These are phyloP conservation scores for Bos indicus DNA, from an alignment of 2,113 vertebrate genomes.

Conservation along the genomic window DNA sequence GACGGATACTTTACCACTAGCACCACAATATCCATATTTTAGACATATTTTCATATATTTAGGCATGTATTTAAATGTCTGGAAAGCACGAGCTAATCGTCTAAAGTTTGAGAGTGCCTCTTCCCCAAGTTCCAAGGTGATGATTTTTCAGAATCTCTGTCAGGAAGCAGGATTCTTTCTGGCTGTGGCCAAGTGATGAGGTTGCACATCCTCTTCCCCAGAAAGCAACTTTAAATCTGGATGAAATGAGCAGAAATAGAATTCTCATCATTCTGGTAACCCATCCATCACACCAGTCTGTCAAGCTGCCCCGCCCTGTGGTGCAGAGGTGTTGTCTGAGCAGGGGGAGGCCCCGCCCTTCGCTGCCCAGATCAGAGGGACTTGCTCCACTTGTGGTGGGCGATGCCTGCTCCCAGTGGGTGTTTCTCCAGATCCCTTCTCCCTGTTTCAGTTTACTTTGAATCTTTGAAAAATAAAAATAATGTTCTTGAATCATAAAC, in stretches of 20 bases:
- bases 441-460: neutral
- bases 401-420: rapidly evolving
- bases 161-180: constrained; percentile 6
- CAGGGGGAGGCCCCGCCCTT: no score
- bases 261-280: neutral
- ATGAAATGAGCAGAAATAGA: neutral
- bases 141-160: neutral
- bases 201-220: neutral
- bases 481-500: neutral
- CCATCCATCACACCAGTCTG: neutral
- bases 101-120: neutral
- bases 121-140: neutral
- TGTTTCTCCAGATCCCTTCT: neutral
- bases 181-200: neutral
- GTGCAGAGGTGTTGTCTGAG: neutral
- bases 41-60: neutral
- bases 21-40: neutral
- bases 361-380: neutral
- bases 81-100: neutral
- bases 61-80: neutral
- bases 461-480: neutral
- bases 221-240: constrained; percentile 8
- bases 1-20: neutral
- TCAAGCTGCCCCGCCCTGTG: neutral
- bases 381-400: neutral